Evolutionary conservation across 1,140 invertebrate genomes (phyloP).

Genomic region (Drosophila tsacasi): DNA sequence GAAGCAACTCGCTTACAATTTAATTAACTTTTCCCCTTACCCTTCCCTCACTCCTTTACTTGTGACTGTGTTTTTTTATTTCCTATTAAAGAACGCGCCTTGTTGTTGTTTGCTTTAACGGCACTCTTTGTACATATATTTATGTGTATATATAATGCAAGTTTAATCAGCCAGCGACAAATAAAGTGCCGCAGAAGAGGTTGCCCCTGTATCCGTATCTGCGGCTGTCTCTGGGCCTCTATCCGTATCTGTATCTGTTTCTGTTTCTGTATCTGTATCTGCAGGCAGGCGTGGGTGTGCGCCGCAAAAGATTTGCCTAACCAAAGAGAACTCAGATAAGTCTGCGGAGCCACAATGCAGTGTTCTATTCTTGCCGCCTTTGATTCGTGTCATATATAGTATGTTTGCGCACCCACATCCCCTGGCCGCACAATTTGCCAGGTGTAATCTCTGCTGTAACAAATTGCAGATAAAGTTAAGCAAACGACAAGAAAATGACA

Average conservation of each 20-base stretch:
- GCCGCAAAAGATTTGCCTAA: slow-evolving; percentile 69
- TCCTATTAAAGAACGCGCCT: slow-evolving; percentile 72
- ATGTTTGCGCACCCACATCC: neutral
- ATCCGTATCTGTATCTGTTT: slow-evolving; percentile 3
- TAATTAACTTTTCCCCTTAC: slow-evolving; percentile 68
- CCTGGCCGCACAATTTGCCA: slow-evolving; percentile 49
- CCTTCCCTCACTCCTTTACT: neutral
- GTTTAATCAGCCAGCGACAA: slow-evolving; percentile 80
- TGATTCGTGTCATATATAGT: slow-evolving; percentile 34
- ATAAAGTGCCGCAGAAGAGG: slow-evolving; percentile 39
- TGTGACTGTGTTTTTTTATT: slow-evolving; percentile 46
- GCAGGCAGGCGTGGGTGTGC: slow-evolving; percentile 21
- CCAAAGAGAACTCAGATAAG: slow-evolving; percentile 63
- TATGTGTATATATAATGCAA: slow-evolving; percentile 71
- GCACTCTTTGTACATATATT: slow-evolving; percentile 66
- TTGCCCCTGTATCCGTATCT: slow-evolving; percentile 32
- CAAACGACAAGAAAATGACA: slow-evolving; percentile 77
- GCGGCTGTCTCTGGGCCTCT: neutral
- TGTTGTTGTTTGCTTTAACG: slow-evolving; percentile 73
- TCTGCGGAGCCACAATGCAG: slow-evolving; percentile 55
- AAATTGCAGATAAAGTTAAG: slow-evolving; percentile 74
- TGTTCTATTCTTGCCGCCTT: slow-evolving; percentile 56
- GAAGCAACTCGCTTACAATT: slow-evolving; percentile 65
- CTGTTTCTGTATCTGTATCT: slow-evolving; percentile 17
- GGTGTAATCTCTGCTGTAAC: slow-evolving; percentile 76